Percentiles rank a stretch among this genome's conserved stretches.
Evolutionary conservation across 2,888 invertebrate species (phyloP).

Genomic region (Drosophila yooni): DNA sequence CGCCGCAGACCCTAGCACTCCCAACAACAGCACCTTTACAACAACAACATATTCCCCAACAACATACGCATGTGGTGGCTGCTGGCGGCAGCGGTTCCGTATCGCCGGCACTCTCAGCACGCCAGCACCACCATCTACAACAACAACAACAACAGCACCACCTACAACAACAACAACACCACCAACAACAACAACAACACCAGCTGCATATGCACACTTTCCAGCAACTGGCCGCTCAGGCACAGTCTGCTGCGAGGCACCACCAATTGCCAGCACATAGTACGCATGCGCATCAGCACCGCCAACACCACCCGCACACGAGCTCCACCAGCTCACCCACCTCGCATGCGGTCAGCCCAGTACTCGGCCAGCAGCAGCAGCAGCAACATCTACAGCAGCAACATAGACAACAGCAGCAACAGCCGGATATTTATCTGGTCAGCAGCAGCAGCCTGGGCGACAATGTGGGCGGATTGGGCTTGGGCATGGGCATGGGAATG

Average conservation of each 20-base stretch:
- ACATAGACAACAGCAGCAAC: slow-evolving; percentile 51
- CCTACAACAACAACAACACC: slow-evolving; percentile 68
- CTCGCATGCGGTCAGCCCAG: slow-evolving; percentile 80
- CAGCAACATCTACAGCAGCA: slow-evolving; percentile 48
- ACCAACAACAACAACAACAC: slow-evolving; percentile 74
- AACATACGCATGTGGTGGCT: slow-evolving; percentile 65
- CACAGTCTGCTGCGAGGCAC: slow-evolving; percentile 73
- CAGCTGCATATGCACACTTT: slow-evolving; percentile 80
- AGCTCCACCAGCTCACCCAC: slow-evolving; percentile 82
- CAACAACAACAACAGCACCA: slow-evolving; percentile 58
- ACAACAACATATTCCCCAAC: slow-evolving; percentile 71
- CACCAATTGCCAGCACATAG: slow-evolving; percentile 69
- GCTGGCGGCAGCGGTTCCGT: slow-evolving; percentile 81
- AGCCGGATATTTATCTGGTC: slow-evolving; percentile 84
- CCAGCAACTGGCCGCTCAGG: slow-evolving; percentile 79
- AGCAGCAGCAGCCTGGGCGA: slow-evolving; percentile 84
- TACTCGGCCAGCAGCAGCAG: slow-evolving; percentile 68
- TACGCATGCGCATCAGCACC: slow-evolving; percentile 70
- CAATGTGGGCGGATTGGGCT: slow-evolving; percentile 66
- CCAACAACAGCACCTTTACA: slow-evolving; percentile 60
- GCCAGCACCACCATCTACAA: slow-evolving; percentile 82
- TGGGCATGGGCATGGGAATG: slow-evolving; percentile 58
- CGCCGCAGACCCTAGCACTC: slow-evolving; percentile 83
- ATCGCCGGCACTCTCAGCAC: slow-evolving; percentile 82
- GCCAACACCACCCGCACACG: slow-evolving; percentile 73